A percentile compares a stretch with the other conserved stretches of the same genome.
phyloP scores from a whole-genome alignment of 2,888 invertebrate genomes.

The Synanthedon myopaeformis region DNA sequence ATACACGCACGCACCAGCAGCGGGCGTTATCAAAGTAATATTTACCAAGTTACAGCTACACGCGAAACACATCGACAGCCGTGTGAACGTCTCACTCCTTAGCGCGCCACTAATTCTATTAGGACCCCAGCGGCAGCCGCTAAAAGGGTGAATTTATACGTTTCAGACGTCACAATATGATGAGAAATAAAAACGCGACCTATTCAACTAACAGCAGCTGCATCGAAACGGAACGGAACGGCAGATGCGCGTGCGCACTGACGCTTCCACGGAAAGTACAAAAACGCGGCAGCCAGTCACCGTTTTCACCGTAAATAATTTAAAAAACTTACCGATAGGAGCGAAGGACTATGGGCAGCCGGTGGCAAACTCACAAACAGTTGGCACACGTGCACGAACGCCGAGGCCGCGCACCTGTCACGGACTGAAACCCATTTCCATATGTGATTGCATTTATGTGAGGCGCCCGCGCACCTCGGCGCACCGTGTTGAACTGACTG shows the following conservation, averaged over 20 bases:
- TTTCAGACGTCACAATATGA: slow-evolving; percentile 25
- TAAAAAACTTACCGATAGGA: slow-evolving; percentile 41
- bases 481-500: slow-evolving; percentile 57
- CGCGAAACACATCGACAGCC: slow-evolving; percentile 37
- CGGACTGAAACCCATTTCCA: slow-evolving; percentile 65
- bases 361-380: slow-evolving; percentile 64
- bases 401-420: slow-evolving; percentile 66
- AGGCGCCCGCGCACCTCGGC: slow-evolving; percentile 62
- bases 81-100: slow-evolving; percentile 38
- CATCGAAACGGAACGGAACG: slow-evolving; percentile 46
- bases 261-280: slow-evolving; percentile 42
- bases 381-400: slow-evolving; percentile 67
- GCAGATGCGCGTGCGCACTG: slow-evolving; percentile 58
- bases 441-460: slow-evolving; percentile 42
- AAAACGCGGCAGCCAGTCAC: slow-evolving; percentile 31
- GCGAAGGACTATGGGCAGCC: slow-evolving; percentile 31
- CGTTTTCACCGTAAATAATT: slow-evolving; percentile 24
- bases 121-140: slow-evolving; percentile 30
- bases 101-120: slow-evolving; percentile 32
- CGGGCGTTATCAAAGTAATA: slow-evolving; percentile 58
- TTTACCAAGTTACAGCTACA: slow-evolving; percentile 56
- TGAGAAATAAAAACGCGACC: slow-evolving; percentile 40
- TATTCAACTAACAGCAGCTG: slow-evolving; percentile 57
- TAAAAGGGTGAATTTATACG: slow-evolving; percentile 24
- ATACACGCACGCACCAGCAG: slow-evolving; percentile 45